phyloP scores from a whole-genome alignment of 2,797 vertebrate genomes.

The Gambusia yucatana region DNA sequence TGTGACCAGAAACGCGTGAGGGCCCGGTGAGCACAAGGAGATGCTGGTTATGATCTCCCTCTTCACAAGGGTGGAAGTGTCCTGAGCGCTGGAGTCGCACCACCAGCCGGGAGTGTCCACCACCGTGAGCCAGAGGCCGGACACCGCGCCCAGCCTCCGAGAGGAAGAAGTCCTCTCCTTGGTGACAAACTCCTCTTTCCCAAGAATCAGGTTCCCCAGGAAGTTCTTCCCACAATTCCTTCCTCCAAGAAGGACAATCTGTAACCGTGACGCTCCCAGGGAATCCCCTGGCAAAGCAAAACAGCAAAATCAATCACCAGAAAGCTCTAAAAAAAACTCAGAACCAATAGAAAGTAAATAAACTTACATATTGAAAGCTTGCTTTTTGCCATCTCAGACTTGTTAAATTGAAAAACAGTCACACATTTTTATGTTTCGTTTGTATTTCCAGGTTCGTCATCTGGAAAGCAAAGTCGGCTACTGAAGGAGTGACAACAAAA shows the following conservation, averaged over 20 bases:
- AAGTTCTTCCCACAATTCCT: conserved; percentile 76
- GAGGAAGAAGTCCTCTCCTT: conserved; percentile 67
- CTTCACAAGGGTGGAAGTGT: conserved; percentile 66
- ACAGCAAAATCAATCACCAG: background rate
- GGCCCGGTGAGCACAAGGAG: conserved; percentile 73
- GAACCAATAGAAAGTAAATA: background rate
- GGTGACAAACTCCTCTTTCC: conserved; percentile 70
- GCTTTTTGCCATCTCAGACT: conserved; percentile 47
- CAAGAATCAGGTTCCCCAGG: conserved; percentile 73
- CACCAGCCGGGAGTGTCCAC: conserved; percentile 82
- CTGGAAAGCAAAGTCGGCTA: conserved; percentile 6
- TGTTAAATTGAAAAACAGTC: conserved; percentile 3
- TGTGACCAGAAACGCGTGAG: conserved; percentile 76
- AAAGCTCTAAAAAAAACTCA: background rate
- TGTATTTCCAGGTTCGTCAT: background rate
- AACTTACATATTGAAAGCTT: conserved; percentile 56
- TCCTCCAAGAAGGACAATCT: conserved; percentile 76
- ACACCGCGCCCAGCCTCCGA: conserved; percentile 48
- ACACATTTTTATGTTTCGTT: background rate
- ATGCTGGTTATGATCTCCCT: conserved; percentile 71
- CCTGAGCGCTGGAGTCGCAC: conserved; percentile 69
- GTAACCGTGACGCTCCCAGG: conserved; percentile 47
- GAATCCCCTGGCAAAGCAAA: conserved; percentile 37
- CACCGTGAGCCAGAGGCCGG: conserved; percentile 62
- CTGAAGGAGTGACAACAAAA: background rate